These are phyloP conservation scores for Nannoperca obscura DNA, from an alignment of 2,797 vertebrate species.

Conservation along the genomic window DNA sequence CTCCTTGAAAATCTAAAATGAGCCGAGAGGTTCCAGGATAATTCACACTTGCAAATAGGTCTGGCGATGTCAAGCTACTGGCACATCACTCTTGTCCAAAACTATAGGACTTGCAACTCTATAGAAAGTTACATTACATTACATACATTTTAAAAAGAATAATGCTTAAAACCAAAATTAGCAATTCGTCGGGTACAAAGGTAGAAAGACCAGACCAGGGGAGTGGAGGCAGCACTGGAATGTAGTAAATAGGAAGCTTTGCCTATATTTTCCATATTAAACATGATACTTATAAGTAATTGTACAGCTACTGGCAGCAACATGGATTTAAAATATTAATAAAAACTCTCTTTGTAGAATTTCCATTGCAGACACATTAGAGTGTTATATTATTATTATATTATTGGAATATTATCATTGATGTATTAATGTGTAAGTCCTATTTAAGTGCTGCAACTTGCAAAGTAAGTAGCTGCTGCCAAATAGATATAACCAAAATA, in stretches of 20 bases:
- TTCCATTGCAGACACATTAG: neutral
- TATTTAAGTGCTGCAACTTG: too few species aligned
- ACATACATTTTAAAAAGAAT: neutral
- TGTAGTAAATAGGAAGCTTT: too few species aligned
- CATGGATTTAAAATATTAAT: neutral
- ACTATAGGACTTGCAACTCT: neutral
- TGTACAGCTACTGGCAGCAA: neutral
- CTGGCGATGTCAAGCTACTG: too few species aligned
- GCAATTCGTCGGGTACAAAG: too few species aligned
- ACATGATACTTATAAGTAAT: neutral
- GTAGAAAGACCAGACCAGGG: too few species aligned
- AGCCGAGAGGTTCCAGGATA: too few species aligned
- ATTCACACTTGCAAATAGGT: too few species aligned
- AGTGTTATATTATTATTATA: neutral
- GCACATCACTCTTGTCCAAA: neutral
- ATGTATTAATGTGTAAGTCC: too few species aligned
- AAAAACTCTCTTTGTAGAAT: neutral
- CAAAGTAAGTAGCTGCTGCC: neutral
- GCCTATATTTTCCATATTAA: neutral
- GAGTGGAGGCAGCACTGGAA: too few species aligned
- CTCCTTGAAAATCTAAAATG: too few species aligned
- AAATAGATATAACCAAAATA: neutral
- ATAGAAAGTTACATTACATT: neutral
- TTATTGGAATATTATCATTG: neutral
- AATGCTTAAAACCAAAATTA: neutral